These are phyloP conservation scores for Volucella zonaria DNA, from an alignment of 2,888 invertebrate species.

Conservation along the genomic window DNA sequence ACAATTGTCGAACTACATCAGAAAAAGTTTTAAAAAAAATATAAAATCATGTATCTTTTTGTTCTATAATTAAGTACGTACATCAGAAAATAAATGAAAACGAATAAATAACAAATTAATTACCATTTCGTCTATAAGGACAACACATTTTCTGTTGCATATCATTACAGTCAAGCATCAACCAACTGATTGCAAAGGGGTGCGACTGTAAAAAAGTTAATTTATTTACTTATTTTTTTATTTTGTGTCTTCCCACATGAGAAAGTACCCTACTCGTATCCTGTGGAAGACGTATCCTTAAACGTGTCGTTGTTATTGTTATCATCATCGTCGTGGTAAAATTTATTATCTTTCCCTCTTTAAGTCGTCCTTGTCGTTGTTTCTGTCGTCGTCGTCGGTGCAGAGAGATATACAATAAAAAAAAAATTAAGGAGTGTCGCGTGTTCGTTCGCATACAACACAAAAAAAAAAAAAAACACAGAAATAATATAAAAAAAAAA, in stretches of 20 bases:
- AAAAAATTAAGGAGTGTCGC: slow-evolving; percentile 34
- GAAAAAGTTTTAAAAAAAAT: not conserved
- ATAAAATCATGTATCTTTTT: slow-evolving; percentile 19
- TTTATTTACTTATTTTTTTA: slow-evolving; percentile 7
- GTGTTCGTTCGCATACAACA: slow-evolving; percentile 52
- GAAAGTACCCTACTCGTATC: slow-evolving; percentile 38
- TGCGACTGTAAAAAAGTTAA: slow-evolving; percentile 47
- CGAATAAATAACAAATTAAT: slow-evolving; percentile 49
- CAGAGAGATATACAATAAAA: not conserved
- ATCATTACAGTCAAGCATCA: slow-evolving; percentile 49
- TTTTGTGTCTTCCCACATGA: too few relatives aligned
- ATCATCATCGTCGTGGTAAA: slow-evolving; percentile 14
- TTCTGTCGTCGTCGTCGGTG: slow-evolving; percentile 2
- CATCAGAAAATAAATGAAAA: slow-evolving; percentile 44
- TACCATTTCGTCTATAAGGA: slow-evolving; percentile 29
- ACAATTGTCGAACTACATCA: not conserved
- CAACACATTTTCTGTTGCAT: slow-evolving; percentile 44
- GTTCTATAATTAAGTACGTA: slow-evolving; percentile 16
- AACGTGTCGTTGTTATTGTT: slow-evolving; percentile 44
- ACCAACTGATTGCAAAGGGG: slow-evolving; percentile 37
- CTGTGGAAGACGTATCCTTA: slow-evolving; percentile 40
- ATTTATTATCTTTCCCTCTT: not conserved
- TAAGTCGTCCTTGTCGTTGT: not conserved
- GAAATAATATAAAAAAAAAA: slow-evolving; percentile 7
- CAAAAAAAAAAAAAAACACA: slow-evolving; percentile 14